Percentiles rank a stretch among this genome's conserved stretches.
These are phyloP conservation scores for Myotis findleyi DNA, from an alignment of 2,797 vertebrate species.

Conservation along the genomic window DNA sequence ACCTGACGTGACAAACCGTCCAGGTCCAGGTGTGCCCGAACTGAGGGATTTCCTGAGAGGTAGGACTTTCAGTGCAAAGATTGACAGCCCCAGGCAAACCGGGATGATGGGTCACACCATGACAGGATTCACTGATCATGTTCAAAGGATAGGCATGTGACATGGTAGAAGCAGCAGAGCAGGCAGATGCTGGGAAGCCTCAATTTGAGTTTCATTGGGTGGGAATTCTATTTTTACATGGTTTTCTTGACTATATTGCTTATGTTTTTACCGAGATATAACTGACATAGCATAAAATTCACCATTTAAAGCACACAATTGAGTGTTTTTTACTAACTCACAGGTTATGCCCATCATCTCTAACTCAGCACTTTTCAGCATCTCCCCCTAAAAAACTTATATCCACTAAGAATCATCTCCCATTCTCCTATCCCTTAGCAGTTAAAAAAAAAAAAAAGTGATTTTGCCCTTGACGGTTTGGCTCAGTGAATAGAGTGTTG, in stretches of 20 bases:
- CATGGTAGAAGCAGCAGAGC: not conserved
- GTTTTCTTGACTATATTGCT: not conserved
- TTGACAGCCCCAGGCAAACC: not conserved
- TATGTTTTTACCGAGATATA: not conserved
- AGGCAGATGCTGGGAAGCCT: not conserved
- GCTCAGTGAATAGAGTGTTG: no score
- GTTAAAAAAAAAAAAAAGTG: not conserved
- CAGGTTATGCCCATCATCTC: not conserved
- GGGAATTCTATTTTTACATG: not conserved
- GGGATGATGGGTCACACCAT: not conserved
- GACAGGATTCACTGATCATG: not conserved
- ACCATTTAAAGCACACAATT: not conserved
- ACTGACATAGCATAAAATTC: not conserved
- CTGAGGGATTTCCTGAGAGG: not conserved
- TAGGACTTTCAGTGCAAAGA: not conserved
- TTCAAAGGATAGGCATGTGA: not conserved
- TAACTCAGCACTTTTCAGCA: not conserved
- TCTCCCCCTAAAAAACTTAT: not conserved
- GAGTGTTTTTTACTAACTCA: not conserved
- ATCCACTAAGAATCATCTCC: not conserved
- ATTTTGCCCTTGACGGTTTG: not conserved
- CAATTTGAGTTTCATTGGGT: not conserved
- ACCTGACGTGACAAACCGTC: not conserved
- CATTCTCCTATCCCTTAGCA: not conserved
- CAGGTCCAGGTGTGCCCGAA: not conserved